Evolutionary conservation across 1,140 invertebrate genomes (phyloP).

Genomic region (Amyelois transitella): DNA sequence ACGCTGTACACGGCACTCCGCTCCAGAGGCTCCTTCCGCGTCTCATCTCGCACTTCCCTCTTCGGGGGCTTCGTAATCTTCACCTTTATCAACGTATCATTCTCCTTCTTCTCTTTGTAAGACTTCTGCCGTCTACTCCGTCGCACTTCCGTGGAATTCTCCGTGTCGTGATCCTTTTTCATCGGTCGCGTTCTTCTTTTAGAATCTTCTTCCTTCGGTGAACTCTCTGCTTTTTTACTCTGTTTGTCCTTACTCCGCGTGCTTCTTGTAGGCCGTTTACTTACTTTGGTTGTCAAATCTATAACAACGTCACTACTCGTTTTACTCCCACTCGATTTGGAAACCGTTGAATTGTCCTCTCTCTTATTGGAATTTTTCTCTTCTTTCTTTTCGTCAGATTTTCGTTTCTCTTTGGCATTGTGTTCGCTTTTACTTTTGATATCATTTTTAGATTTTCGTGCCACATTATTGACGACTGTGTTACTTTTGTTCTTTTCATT

Average conservation of each 20-base stretch:
- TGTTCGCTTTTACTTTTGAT: neutral
- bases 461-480: neutral
- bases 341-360: neutral
- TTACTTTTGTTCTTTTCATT: conserved; percentile 10
- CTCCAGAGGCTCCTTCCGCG: conserved; percentile 14
- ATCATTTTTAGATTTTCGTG: neutral
- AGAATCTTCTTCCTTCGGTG: neutral
- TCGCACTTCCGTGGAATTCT: conserved; percentile 19
- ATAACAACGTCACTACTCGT: neutral
- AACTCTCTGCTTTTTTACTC: conserved; percentile 9
- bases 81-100: conserved; percentile 1
- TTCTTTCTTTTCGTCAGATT: neutral
- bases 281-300: neutral
- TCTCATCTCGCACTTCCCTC: neutral
- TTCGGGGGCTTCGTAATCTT: neutral
- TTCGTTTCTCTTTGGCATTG: neutral
- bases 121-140: conserved; percentile 31
- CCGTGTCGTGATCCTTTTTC: conserved; percentile 4
- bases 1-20: conserved; percentile 42
- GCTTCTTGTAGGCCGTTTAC: conserved; percentile 8
- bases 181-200: conserved; percentile 6
- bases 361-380: neutral
- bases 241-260: conserved; percentile 9
- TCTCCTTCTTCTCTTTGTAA: conserved; percentile 17
- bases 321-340: neutral